phyloP scores from a whole-genome alignment of 1,140 invertebrate species.

The Drosophila sp. region DNA sequence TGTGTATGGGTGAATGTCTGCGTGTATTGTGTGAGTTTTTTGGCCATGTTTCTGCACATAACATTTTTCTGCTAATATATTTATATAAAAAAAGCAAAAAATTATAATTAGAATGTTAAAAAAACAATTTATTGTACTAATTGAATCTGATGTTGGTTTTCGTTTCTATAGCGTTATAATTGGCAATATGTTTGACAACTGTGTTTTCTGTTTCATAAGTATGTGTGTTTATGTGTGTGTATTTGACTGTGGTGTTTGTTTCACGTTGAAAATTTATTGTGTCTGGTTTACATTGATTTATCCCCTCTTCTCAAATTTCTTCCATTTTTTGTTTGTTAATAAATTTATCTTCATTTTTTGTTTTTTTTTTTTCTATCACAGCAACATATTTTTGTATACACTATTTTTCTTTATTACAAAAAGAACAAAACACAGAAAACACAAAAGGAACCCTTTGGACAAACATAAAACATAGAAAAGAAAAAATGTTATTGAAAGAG shows the following conservation, averaged over 20 bases:
- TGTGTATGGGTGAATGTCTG: slow-evolving; percentile 27
- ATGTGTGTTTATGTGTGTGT: slow-evolving; percentile 20
- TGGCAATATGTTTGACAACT: slow-evolving; percentile 39
- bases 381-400: slow-evolving; percentile 78
- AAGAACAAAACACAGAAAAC: slow-evolving; percentile 42
- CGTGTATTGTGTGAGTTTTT: slow-evolving; percentile 27
- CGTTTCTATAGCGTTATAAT: slow-evolving; percentile 32
- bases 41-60: slow-evolving; percentile 25
- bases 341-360: slow-evolving; percentile 20
- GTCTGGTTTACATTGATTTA: slow-evolving; percentile 62
- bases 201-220: slow-evolving; percentile 34
- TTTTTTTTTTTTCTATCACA: slow-evolving; percentile 67
- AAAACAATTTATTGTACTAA: slow-evolving; percentile 12
- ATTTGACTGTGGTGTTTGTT: slow-evolving; percentile 19
- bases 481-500: slow-evolving; percentile 15
- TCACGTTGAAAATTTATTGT: slow-evolving; percentile 62
- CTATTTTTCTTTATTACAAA: slow-evolving; percentile 54
- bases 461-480: slow-evolving; percentile 23
- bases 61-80: slow-evolving; percentile 3
- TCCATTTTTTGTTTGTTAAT: slow-evolving; percentile 49
- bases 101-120: not conserved
- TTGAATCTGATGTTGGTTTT: slow-evolving; percentile 15
- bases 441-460: slow-evolving; percentile 25
- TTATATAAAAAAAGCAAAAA: slow-evolving; percentile 1
- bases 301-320: not conserved